Conservation (phyloP, 2,888 invertebrate species). For the Lasioglossum villosulum region DNA sequence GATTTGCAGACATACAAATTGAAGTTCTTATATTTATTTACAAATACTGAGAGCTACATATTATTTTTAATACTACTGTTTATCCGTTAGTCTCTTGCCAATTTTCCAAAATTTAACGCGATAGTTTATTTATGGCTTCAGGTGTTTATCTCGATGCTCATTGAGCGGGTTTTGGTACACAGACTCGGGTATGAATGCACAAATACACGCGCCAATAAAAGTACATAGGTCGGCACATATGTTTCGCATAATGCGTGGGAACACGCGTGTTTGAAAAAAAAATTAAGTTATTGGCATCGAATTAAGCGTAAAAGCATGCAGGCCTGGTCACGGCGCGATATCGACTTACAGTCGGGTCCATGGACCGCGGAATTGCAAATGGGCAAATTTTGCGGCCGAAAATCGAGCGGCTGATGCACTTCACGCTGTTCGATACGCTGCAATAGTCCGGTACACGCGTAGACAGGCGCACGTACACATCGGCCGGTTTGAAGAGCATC, state of each 20-base stretch:
- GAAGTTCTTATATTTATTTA: background rate
- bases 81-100: background rate
- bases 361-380: slow-evolving; percentile 40
- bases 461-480: slow-evolving; percentile 21
- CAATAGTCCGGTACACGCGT: slow-evolving; percentile 11
- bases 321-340: background rate
- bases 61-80: background rate
- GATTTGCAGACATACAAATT: background rate
- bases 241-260: too few relatives aligned
- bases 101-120: background rate
- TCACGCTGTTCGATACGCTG: slow-evolving; percentile 22
- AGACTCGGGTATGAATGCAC: background rate
- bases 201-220: background rate
- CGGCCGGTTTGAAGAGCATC: slow-evolving; percentile 37
- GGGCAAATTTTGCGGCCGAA: slow-evolving; percentile 30
- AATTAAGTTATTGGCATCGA: background rate
- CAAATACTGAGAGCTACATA: background rate
- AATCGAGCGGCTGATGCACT: slow-evolving; percentile 41
- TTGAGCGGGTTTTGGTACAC: background rate
- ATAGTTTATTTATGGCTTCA: slow-evolving; percentile 49
- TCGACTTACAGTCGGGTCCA: slow-evolving; percentile 21
- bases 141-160: slow-evolving; percentile 46
- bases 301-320: background rate
- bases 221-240: background rate
- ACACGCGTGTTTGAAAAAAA: background rate